A percentile compares a stretch with the other conserved stretches of the same genome.
Conservation (phyloP, 2,797 vertebrate genomes). For the Cephalopachus bancanus region DNA sequence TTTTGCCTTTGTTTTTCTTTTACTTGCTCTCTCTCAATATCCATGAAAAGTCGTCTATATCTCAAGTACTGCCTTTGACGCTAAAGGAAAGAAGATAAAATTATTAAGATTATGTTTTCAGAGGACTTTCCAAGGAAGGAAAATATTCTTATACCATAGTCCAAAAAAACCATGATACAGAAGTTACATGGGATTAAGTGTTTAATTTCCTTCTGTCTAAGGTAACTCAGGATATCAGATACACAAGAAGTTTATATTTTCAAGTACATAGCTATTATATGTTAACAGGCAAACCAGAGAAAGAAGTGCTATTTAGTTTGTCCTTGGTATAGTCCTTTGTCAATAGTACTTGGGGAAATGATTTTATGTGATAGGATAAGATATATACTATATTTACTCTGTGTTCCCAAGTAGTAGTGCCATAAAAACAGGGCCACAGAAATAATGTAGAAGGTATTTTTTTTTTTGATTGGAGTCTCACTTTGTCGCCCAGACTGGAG, state of each 20-base stretch:
- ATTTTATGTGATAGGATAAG: neutral
- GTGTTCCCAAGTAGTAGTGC: conserved; percentile 25
- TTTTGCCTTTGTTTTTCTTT: conserved; percentile 91
- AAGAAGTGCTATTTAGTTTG: conserved; percentile 17
- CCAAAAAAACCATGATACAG: neutral
- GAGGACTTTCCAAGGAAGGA: conserved; percentile 55
- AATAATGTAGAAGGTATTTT: neutral
- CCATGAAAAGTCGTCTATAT: conserved; percentile 93
- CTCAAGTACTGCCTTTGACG: conserved; percentile 92
- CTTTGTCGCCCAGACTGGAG: too few species aligned
- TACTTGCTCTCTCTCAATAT: conserved; percentile 92
- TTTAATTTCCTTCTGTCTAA: conserved; percentile 43
- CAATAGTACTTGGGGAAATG: conserved; percentile 1
- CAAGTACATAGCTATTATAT: conserved; percentile 49
- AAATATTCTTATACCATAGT: conserved; percentile 34
- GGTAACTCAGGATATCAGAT: conserved; percentile 17
- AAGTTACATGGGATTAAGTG: conserved; percentile 14
- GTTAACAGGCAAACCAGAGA: conserved; percentile 30
- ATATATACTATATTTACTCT: conserved; percentile 52
- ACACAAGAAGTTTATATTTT: conserved; percentile 16
- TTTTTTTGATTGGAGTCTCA: too few species aligned
- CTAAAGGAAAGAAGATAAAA: conserved; percentile 85
- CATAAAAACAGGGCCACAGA: conserved; percentile 41
- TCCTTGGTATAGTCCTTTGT: neutral
- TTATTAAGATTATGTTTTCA: conserved; percentile 49